Percentiles rank a stretch among this genome's conserved stretches.
These are phyloP conservation scores for Philaenus spumarius DNA, from an alignment of 1,140 invertebrate species.

Conservation along the genomic window DNA sequence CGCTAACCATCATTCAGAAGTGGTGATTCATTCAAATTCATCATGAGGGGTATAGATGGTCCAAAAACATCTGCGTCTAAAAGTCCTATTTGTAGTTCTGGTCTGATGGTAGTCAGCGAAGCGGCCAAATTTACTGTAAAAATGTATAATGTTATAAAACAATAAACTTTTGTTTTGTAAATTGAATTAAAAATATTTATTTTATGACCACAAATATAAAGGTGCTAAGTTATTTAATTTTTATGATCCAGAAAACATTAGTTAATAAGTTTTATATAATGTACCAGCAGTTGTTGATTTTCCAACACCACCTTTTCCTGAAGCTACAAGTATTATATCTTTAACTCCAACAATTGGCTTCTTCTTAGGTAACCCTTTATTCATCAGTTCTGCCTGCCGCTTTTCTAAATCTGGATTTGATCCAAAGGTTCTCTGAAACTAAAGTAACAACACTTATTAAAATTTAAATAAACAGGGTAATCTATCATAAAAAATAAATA, in stretches of 20 bases:
- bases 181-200: no score
- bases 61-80: conserved; percentile 89
- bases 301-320: conserved; percentile 87
- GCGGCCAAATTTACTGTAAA: conserved; percentile 70
- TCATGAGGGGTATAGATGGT: conserved; percentile 84
- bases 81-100: conserved; percentile 63
- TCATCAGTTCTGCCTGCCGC: conserved; percentile 54
- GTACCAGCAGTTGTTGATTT: conserved; percentile 81
- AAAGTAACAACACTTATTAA: no score
- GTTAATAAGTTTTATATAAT: no score
- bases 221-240: no score
- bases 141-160: conserved; percentile 16
- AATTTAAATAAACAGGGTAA: no score
- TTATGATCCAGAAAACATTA: no score
- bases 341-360: conserved; percentile 70
- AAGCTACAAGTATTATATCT: conserved; percentile 75
- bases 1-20: conserved; percentile 55
- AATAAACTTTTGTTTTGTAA: background rate
- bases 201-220: no score
- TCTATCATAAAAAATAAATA: no score
- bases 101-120: conserved; percentile 56
- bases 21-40: conserved; percentile 74
- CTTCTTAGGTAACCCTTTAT: conserved; percentile 63
- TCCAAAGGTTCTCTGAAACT: background rate
- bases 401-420: background rate